phyloP scores from a whole-genome alignment of 2,797 vertebrate species.

The Melanotaenia parkinsoni region DNA sequence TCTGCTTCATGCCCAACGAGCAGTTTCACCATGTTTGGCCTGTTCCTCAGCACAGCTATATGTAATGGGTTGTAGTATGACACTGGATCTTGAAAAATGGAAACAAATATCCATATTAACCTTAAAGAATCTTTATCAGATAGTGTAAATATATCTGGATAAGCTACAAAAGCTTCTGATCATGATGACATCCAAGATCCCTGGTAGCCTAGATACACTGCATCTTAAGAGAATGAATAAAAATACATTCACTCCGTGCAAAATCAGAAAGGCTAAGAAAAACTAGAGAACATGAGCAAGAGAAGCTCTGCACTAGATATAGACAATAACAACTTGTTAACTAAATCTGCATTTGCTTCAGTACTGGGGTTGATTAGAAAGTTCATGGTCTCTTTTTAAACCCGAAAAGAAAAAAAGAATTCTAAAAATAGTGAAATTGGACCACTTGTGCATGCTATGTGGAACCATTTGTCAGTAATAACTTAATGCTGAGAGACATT shows the following conservation, averaged over 20 bases:
- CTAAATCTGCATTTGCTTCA: not conserved
- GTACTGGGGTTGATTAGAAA: not conserved
- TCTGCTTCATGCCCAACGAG: slow-evolving; percentile 88
- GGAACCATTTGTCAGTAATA: slow-evolving; percentile 46
- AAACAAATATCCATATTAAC: not conserved
- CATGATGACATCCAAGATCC: not conserved
- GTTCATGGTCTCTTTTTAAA: not conserved
- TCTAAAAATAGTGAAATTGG: not conserved
- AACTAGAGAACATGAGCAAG: not conserved
- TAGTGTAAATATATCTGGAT: not conserved
- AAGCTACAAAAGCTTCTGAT: not conserved
- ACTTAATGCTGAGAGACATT: slow-evolving; percentile 36
- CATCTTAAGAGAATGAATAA: not conserved
- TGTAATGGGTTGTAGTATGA: slow-evolving; percentile 95
- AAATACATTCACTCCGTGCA: no score
- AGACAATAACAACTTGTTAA: not conserved
- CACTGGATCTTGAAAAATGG: slow-evolving; percentile 86
- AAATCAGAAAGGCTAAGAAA: not conserved
- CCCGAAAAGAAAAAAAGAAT: not conserved
- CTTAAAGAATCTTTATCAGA: not conserved
- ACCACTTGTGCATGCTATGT: slow-evolving; percentile 10
- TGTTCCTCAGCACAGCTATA: slow-evolving; percentile 89
- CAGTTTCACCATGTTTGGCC: slow-evolving; percentile 86
- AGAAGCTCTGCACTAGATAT: not conserved
- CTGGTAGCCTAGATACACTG: no score